Evolutionary conservation across 2,888 invertebrate genomes (phyloP).

Genomic region (Drosophila mercatorum): DNA sequence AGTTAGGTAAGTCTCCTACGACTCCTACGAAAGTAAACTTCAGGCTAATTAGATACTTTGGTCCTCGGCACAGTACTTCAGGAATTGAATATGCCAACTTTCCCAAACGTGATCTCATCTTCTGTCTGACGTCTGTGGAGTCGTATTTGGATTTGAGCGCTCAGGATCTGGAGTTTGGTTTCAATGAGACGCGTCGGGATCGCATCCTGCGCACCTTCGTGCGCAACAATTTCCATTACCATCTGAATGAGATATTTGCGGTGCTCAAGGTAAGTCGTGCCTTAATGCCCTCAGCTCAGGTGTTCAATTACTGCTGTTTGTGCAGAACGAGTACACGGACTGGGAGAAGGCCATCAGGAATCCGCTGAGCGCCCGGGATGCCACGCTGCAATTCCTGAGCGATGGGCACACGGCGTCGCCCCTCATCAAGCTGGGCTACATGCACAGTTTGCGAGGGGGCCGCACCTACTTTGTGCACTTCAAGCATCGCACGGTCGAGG

Average conservation of each 20-base stretch:
- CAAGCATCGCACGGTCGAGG: slow-evolving; percentile 92
- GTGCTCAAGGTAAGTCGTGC: slow-evolving; percentile 87
- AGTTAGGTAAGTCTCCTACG: slow-evolving; percentile 85
- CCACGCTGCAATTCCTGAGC: slow-evolving; percentile 93
- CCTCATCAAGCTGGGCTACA: slow-evolving; percentile 90
- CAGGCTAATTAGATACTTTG: not conserved
- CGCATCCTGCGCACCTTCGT: slow-evolving; percentile 95
- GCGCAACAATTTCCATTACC: slow-evolving; percentile 96
- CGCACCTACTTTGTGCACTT: slow-evolving; percentile 95
- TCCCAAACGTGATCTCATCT: slow-evolving; percentile 92
- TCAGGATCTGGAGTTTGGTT: slow-evolving; percentile 94
- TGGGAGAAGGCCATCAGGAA: slow-evolving; percentile 96
- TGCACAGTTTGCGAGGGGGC: slow-evolving; percentile 91
- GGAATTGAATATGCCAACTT: slow-evolving; percentile 93
- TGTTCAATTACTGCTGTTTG: not conserved
- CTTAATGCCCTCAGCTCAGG: not conserved
- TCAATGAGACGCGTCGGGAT: slow-evolving; percentile 94
- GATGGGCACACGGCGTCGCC: slow-evolving; percentile 97
- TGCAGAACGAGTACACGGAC: slow-evolving; percentile 96
- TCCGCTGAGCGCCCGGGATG: slow-evolving; percentile 93
- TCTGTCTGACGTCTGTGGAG: slow-evolving; percentile 93
- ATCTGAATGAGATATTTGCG: slow-evolving; percentile 97
- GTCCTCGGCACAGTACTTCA: slow-evolving; percentile 85
- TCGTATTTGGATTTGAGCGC: slow-evolving; percentile 93
- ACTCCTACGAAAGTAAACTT: not conserved